A percentile compares a stretch with the other conserved stretches of the same genome.
Evolutionary conservation across 2,797 vertebrate genomes (phyloP).

Genomic region (Coendou prehensilis): DNA sequence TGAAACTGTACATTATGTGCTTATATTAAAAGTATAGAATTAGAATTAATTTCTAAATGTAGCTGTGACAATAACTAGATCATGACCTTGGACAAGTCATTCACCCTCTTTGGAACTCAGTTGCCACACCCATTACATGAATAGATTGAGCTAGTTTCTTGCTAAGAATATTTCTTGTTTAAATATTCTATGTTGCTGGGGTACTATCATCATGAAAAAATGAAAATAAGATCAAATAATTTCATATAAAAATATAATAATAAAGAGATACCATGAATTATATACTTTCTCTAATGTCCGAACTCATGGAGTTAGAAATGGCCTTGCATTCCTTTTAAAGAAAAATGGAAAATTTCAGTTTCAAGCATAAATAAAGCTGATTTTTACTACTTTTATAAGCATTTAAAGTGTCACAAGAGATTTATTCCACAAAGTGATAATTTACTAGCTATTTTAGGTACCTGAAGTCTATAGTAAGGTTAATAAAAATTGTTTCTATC

Average conservation of each 20-base stretch:
- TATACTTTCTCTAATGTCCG: neutral
- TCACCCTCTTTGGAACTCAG: slow-evolving; percentile 26
- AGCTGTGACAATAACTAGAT: slow-evolving; percentile 4
- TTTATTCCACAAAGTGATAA: slow-evolving; percentile 42
- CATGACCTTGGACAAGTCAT: neutral
- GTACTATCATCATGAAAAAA: slow-evolving; percentile 9
- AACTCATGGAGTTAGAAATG: slow-evolving; percentile 35
- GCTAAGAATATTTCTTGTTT: slow-evolving; percentile 51
- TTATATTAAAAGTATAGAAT: neutral
- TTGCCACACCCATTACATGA: neutral
- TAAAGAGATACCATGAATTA: slow-evolving; percentile 29
- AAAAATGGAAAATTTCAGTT: slow-evolving; percentile 54
- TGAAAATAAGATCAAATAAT: slow-evolving; percentile 49
- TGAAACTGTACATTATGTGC: neutral
- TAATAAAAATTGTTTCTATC: slow-evolving; percentile 67
- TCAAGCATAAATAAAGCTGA: slow-evolving; percentile 42
- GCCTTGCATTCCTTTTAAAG: slow-evolving; percentile 46
- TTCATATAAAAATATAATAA: slow-evolving; percentile 55
- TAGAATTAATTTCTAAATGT: slow-evolving; percentile 26
- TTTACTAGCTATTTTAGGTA: slow-evolving; percentile 54
- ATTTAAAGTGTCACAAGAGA: slow-evolving; percentile 50
- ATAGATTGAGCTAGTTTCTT: neutral
- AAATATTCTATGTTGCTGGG: slow-evolving; percentile 40
- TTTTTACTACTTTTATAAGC: slow-evolving; percentile 49
- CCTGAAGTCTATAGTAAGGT: slow-evolving; percentile 37